Evolutionary conservation across 2,113 vertebrate genomes (phyloP).

Genomic region (Sinocyclocheilus maitianheensis): DNA sequence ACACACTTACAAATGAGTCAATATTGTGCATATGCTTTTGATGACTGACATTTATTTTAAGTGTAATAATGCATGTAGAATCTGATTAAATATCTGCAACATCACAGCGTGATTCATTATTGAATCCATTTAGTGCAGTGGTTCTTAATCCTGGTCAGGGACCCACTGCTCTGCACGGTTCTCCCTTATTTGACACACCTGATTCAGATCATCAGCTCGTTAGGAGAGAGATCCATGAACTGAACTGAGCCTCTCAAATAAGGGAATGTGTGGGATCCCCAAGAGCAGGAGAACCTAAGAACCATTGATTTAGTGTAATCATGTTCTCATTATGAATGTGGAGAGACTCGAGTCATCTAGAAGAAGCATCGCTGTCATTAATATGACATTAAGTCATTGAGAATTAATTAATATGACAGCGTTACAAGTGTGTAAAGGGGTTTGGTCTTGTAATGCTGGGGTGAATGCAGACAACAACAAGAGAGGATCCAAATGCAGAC

Average conservation of each 20-base stretch:
- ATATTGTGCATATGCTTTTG: neutral
- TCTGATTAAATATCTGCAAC: neutral
- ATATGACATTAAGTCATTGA: neutral
- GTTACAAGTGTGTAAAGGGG: neutral
- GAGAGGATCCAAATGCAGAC: neutral
- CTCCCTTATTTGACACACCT: no score
- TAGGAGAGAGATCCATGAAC: no score
- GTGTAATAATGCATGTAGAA: neutral
- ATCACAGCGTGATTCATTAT: neutral
- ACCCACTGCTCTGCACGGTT: no score
- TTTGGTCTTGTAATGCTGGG: neutral
- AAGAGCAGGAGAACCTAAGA: no score
- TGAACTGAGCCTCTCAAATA: no score
- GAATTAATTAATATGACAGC: neutral
- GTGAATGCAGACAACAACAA: neutral
- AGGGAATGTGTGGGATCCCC: no score
- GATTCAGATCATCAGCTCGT: no score
- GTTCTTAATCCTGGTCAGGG: neutral
- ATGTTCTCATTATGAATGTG: neutral
- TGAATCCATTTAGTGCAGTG: neutral
- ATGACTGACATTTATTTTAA: neutral
- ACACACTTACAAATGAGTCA: neutral
- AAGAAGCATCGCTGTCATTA: neutral
- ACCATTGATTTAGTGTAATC: neutral
- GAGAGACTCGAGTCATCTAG: neutral